phyloP scores from a whole-genome alignment of 2,797 vertebrate species.

The Nyctalus aviator region DNA sequence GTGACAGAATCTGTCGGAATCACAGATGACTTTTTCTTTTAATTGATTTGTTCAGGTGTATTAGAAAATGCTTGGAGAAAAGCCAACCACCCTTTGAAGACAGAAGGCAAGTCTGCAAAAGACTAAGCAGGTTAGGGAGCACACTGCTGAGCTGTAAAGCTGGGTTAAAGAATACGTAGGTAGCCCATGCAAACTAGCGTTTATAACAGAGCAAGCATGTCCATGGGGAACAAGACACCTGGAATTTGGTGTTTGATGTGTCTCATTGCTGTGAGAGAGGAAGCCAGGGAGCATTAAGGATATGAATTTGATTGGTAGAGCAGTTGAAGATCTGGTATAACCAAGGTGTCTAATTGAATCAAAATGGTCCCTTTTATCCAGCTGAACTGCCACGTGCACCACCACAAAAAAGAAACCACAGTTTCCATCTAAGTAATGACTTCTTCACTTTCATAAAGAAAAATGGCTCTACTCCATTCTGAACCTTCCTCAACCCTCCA shows the following conservation, averaged over 20 bases:
- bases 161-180: neutral
- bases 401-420: constrained; percentile 71
- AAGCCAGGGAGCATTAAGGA: constrained; percentile 46
- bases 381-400: constrained; percentile 54
- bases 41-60: constrained; percentile 45
- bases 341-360: constrained; percentile 46
- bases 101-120: constrained; percentile 23
- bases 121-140: neutral
- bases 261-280: neutral
- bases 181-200: neutral
- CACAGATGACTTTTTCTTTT: constrained; percentile 25
- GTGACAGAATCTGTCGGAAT: constrained; percentile 47
- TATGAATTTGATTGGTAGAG: constrained; percentile 53
- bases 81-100: neutral
- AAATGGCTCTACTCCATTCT: constrained; percentile 62
- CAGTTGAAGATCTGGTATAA: constrained; percentile 28
- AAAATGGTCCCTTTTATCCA: constrained; percentile 53
- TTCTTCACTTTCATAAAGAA: constrained; percentile 68
- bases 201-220: neutral
- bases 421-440: constrained; percentile 58
- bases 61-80: constrained; percentile 25
- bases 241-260: neutral
- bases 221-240: neutral
- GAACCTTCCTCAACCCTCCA: constrained; percentile 50
- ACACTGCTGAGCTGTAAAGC: neutral